Evolutionary conservation across 2,113 vertebrate species (phyloP).

Genomic region (Chloroceryle aenea): DNA sequence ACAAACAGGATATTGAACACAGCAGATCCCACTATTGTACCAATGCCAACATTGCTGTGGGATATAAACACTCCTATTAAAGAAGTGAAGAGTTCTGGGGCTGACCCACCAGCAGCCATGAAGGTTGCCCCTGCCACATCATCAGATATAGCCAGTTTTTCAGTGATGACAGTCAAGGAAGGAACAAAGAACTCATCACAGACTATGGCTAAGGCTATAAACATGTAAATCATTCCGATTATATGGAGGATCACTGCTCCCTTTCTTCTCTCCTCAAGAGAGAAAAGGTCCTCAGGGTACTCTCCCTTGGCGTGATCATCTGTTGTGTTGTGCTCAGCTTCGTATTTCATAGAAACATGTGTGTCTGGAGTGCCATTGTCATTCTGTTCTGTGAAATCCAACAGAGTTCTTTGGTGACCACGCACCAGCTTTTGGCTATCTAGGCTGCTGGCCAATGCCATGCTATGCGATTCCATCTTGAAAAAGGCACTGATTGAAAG

Average conservation of each 20-base stretch:
- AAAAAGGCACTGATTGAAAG: conserved; percentile 91
- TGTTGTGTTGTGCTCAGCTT: conserved; percentile 72
- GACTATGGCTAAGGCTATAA: conserved; percentile 96
- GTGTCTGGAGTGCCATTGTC: conserved; percentile 75
- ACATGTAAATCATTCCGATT: conserved; percentile 99
- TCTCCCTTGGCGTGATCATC: conserved; percentile 80
- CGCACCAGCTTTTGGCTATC: conserved; percentile 63
- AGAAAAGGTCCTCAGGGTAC: conserved; percentile 91
- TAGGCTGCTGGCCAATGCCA: conserved; percentile 48
- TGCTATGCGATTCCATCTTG: conserved; percentile 77
- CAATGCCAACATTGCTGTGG: conserved; percentile 97
- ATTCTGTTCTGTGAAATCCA: conserved; percentile 82
- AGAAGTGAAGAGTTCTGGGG: conserved; percentile 98
- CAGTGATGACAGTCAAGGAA: conserved; percentile 95
- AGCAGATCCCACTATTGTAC: conserved; percentile 96
- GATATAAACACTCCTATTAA: conserved; percentile 98
- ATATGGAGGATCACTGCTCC: conserved; percentile 93
- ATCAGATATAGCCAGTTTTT: conserved; percentile 93
- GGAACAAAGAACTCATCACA: conserved; percentile 99
- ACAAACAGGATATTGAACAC: conserved; percentile 99
- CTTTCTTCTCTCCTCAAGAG: conserved; percentile 82
- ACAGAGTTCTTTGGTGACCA: conserved; percentile 87
- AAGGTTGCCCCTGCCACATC: conserved; percentile 98
- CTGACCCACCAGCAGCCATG: conserved; percentile 98
- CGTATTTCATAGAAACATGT: conserved; percentile 71